These are phyloP conservation scores for Pterostichus niger DNA, from an alignment of 2,888 invertebrate species.

Conservation along the genomic window DNA sequence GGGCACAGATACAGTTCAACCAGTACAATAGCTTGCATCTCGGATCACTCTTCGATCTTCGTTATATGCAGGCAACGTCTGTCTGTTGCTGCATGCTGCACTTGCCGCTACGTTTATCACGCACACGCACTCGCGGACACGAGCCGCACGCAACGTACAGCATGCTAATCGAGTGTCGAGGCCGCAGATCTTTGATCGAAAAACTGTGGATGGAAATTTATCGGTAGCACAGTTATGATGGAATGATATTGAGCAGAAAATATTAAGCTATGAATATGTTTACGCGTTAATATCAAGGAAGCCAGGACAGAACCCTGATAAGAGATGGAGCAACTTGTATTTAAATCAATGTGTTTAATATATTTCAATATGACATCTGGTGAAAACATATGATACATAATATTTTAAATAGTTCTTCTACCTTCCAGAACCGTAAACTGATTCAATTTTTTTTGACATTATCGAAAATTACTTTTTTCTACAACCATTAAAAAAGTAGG, in stretches of 20 bases:
- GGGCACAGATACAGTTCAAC: slow-evolving; percentile 38
- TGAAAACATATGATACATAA: too few species aligned
- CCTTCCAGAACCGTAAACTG: too few species aligned
- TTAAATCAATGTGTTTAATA: too few species aligned
- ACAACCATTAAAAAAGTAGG: too few species aligned
- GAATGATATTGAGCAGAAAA: not conserved
- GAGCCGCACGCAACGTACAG: slow-evolving; percentile 8
- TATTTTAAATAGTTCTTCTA: too few species aligned
- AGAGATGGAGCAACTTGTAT: too few species aligned
- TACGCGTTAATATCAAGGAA: not conserved
- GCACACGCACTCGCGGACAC: slow-evolving; percentile 10
- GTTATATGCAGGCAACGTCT: not conserved
- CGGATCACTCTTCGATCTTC: not conserved
- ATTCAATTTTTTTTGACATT: too few species aligned
- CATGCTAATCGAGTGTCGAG: slow-evolving; percentile 3
- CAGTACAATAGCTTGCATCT: slow-evolving; percentile 32
- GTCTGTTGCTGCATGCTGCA: not conserved
- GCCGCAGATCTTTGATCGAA: slow-evolving; percentile 1
- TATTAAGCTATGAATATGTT: slow-evolving; percentile 7
- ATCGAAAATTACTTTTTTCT: too few species aligned
- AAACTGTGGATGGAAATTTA: not conserved
- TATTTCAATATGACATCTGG: too few species aligned
- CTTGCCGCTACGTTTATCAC: slow-evolving; percentile 13
- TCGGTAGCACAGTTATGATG: slow-evolving; percentile 21
- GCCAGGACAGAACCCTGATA: too few species aligned